Percentiles rank a stretch among this genome's conserved stretches.
Conservation (phyloP, 2,797 vertebrate species). For the Octomys mimax region DNA sequence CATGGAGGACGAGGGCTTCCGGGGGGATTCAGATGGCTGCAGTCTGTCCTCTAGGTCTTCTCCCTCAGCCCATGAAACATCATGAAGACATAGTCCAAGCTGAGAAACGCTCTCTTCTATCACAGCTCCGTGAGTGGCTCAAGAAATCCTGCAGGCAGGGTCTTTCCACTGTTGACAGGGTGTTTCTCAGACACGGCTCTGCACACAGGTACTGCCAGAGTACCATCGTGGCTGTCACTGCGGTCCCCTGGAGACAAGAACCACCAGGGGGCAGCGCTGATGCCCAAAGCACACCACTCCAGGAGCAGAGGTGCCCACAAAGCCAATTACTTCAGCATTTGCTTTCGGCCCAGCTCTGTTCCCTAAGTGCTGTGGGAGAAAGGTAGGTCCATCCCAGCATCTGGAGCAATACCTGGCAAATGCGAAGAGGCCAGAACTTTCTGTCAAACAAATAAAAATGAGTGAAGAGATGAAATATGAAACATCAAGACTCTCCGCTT, state of each 20-base stretch:
- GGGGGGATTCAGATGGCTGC: background rate
- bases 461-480: background rate
- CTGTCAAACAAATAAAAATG: background rate
- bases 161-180: background rate
- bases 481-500: background rate
- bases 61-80: background rate
- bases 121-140: background rate
- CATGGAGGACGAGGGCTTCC: background rate
- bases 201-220: background rate
- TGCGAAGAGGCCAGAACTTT: background rate
- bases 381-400: background rate
- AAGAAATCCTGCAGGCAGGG: background rate
- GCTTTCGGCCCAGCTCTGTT: background rate
- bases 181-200: background rate
- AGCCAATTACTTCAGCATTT: conserved; percentile 58
- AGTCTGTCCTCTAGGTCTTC: background rate
- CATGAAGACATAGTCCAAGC: background rate
- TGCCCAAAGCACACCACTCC: background rate
- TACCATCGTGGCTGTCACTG: background rate
- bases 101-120: background rate
- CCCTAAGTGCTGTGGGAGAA: background rate
- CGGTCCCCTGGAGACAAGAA: background rate
- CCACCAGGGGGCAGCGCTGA: background rate
- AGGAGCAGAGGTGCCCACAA: background rate
- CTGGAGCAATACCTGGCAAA: background rate